Base-by-base conservation (phyloP, 1,140 invertebrate genomes). In the Elysia chlorotica region DNA sequence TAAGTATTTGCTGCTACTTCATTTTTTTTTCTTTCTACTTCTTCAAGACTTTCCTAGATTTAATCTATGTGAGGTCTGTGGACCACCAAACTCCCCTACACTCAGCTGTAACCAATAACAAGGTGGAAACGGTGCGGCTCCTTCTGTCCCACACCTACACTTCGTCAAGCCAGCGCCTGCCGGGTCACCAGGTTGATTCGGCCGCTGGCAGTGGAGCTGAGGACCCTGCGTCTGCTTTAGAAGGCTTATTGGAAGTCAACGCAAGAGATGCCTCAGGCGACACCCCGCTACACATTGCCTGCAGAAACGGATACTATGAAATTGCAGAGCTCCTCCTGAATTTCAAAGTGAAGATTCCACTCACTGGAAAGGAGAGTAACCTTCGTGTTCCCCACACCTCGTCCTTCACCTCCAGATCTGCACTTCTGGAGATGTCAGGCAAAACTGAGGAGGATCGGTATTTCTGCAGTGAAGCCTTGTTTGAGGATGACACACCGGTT, bases 51-150 rank as follows among this genome's bases (percentile, higher is more conserved):
- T 92, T 91, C 83, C 92, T 91, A 28, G 87, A 89, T 66, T 82
- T 92, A 41, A 87, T 91, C 6, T 88, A 92, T 88, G 91, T 92
- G 81, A 90, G 92, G 54, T 98, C 96, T 0, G 94, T 97, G 0
- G 96, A 98, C 84, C 92, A 92, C 80, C 96, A 95, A 93, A 87
- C 97, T 57, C 95, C 96, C 0, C 89, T 98, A 31, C 97, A 99
- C 88, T 95, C 95, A 5, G 95, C 95, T 38, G 93, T 93, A 74
- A 95, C 96, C 71, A 95, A 95, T 83, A 94, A 94, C 2, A 95
- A 97, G 87, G 87, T 92, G 21, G 80, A 81, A n/a, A 71, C 82
- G 73, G 81, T 85, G 6, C 72, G 95, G 54, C 82, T 93, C 25
- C 87, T 98, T 2, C 89, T 99, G 23, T 54, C 75, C 73, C 33